These are phyloP conservation scores for Pseudomyrmex pallidus DNA, from an alignment of 1,140 invertebrate species.

Conservation along the genomic window DNA sequence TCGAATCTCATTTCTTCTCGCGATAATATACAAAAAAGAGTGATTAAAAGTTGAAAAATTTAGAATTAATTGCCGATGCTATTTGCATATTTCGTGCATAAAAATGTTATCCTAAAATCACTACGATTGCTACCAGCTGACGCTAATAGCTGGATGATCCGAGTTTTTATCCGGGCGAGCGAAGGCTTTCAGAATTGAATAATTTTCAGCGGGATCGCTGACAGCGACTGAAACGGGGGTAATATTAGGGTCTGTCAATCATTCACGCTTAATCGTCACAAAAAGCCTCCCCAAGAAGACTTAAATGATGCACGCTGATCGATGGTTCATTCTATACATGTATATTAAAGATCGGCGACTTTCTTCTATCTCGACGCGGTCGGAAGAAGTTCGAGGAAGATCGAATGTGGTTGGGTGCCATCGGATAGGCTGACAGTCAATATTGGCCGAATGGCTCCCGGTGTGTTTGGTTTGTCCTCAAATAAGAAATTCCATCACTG, in stretches of 20 bases:
- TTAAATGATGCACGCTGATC: conserved; percentile 9
- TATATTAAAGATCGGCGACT: background rate
- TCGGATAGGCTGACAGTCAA: conserved; percentile 52
- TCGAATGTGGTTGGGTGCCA: conserved; percentile 26
- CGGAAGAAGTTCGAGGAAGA: conserved; percentile 6
- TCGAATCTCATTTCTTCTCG: background rate
- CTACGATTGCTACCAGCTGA: background rate
- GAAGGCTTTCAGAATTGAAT: conserved; percentile 8
- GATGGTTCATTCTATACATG: conserved; percentile 2
- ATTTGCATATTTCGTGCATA: background rate
- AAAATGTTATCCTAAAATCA: background rate
- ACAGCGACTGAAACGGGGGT: conserved; percentile 5
- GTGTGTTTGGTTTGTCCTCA: conserved; percentile 42
- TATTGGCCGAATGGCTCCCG: conserved; percentile 61
- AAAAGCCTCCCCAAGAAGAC: background rate
- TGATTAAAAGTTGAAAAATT: background rate
- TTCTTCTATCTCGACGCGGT: background rate
- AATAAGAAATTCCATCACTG: conserved; percentile 55
- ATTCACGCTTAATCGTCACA: background rate
- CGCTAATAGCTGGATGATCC: background rate
- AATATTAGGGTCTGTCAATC: conserved; percentile 20
- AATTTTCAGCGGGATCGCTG: conserved; percentile 17
- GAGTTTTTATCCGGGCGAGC: background rate
- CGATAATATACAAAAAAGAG: background rate
- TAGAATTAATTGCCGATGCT: conserved; percentile 4